Evolutionary conservation across 2,888 invertebrate genomes (phyloP).

Genomic region (Clepsis dumicolana): DNA sequence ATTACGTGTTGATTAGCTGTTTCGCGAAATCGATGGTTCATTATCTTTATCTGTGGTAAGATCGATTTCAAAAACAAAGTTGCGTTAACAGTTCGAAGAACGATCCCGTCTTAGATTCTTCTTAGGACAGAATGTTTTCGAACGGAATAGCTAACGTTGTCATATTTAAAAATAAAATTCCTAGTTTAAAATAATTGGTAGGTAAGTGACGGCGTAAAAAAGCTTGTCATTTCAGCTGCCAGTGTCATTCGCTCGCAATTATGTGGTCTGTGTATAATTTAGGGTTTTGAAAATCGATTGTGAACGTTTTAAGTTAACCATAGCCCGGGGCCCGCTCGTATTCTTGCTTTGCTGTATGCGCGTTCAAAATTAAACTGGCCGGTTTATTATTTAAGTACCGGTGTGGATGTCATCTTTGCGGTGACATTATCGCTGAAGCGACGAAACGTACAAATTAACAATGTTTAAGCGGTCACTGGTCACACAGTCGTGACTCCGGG

Average conservation of each 20-base stretch:
- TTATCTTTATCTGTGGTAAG: conserved; percentile 22
- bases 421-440: conserved; percentile 33
- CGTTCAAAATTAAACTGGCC: conserved; percentile 32
- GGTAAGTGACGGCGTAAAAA: conserved; percentile 28
- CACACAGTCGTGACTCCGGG: not conserved
- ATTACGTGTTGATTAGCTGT: conserved; percentile 34
- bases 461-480: not conserved
- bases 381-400: conserved; percentile 20
- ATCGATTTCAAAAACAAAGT: conserved; percentile 22
- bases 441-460: not conserved
- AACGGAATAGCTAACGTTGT: conserved; percentile 13
- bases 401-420: conserved; percentile 9
- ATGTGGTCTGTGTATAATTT: conserved; percentile 15
- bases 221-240: conserved; percentile 40
- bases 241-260: conserved; percentile 38
- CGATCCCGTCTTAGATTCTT: not conserved
- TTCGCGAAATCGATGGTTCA: conserved; percentile 27
- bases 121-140: not conserved
- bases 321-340: conserved; percentile 1
- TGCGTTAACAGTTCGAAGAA: not conserved
- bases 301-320: conserved; percentile 20
- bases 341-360: conserved; percentile 3
- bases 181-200: conserved; percentile 39
- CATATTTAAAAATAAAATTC: conserved; percentile 29
- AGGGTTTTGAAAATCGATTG: conserved; percentile 21